phyloP scores from a whole-genome alignment of 64 coral and sea anemone genomes.

The Pocillopora damicornis region DNA sequence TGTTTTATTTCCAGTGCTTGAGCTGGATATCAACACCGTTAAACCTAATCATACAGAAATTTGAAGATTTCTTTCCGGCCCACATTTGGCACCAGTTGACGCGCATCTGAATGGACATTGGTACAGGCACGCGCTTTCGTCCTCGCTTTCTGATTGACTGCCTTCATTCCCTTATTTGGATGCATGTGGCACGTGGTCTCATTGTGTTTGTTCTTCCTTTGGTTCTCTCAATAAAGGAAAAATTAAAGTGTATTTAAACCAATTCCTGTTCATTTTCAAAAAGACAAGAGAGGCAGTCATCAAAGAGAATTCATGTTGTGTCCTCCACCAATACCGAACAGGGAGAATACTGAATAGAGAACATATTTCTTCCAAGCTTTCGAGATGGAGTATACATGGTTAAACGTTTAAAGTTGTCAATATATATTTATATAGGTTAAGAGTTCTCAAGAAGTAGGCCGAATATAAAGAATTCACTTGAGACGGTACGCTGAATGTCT shows the following conservation, averaged over 20 bases:
- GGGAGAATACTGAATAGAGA: neutral
- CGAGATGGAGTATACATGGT: constrained; percentile 1
- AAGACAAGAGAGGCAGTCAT: neutral
- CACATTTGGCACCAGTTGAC: constrained; percentile 98
- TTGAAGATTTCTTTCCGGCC: constrained; percentile 98
- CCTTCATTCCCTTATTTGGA: neutral
- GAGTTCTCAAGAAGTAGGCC: constrained; percentile 7
- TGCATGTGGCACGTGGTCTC: neutral
- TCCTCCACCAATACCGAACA: too few species aligned
- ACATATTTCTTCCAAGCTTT: constrained; percentile 16
- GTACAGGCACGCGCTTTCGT: neutral
- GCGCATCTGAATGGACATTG: constrained; percentile 52
- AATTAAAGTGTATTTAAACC: neutral
- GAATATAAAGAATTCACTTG: constrained; percentile 26
- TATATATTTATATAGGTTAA: constrained; percentile 39
- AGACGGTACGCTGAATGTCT: neutral
- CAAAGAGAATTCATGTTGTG: neutral
- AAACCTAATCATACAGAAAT: constrained; percentile 89
- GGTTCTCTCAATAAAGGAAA: neutral
- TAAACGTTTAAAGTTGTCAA: constrained; percentile 11
- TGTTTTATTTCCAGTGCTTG: constrained; percentile 62
- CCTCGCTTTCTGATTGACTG: neutral
- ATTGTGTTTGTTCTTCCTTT: neutral
- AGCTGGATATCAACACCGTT: constrained; percentile 87
- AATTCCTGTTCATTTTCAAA: neutral